Evolutionary conservation across 64 coral and sea anemone species (phyloP), one percentile per base, ranked within the genome.

Genomic region (Pachyseris speciosa): DNA sequence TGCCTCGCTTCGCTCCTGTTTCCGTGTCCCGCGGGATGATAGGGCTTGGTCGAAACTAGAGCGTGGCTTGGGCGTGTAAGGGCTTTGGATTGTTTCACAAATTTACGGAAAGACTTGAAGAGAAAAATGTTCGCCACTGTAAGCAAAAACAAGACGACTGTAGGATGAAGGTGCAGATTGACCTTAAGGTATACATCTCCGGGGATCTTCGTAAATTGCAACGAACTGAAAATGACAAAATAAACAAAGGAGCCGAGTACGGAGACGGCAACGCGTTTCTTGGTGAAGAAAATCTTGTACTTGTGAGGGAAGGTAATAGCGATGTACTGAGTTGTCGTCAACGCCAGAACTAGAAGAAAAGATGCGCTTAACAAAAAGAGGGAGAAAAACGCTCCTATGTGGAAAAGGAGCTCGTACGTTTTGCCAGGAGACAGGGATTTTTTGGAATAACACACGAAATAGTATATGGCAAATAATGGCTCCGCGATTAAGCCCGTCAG

Each of bases 261-360:
- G n/a, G 77, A 89, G 30, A 51, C 13, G 1, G 93, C 8, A 0
- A 91, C 70, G 1, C 86, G 90, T 30, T 71, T 92, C 38, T 69
- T 67, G 6, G 94, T 96, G 17, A 96, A 84, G 9, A 80, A 79
- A 7, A 75, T 25, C 40, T 89, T 92, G 63, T 96, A 96, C 24
- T 86, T 93, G 78, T 96, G 90, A 36, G 94, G 94, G 15, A 70
- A 89, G 17, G 84, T 89, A 17, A 96, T 89, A 25, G 94, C 94
- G 24, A 96, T 84, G 42, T 89, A 93, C 67, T 96, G 94, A 0
- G 94, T 93, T 37, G 84, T 93, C 0, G 94, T 87, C 40, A 96
- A 65, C 7, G 86, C 90, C 2, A 96, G 52, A 12, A 96, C 77
- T n/a, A 96, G 83, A 20, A 93, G 26, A 40, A 93, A 96, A 0